Conservation (phyloP, 2,113 vertebrate genomes). For the Sus scrofa region DNA sequence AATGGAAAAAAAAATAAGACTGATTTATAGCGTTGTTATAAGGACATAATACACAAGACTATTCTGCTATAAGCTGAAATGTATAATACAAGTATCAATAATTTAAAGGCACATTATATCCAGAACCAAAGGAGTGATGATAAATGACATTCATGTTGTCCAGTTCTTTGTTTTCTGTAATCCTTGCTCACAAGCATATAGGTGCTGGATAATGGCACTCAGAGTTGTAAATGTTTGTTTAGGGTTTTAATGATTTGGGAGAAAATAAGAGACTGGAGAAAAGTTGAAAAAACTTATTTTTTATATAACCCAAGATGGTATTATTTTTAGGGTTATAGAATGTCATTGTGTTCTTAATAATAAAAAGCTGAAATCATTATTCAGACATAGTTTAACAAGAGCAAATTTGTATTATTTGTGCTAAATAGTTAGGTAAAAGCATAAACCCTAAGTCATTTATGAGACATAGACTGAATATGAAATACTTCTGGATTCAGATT, state of each 20-base stretch:
- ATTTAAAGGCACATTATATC: neutral
- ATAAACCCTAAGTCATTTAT: slow-evolving; percentile 9
- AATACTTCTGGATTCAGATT: neutral
- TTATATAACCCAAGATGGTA: neutral
- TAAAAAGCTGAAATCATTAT: slow-evolving; percentile 5
- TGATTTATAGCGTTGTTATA: neutral
- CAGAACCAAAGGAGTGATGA: neutral
- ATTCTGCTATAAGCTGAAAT: neutral
- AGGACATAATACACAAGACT: neutral
- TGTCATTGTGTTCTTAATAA: neutral
- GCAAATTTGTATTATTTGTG: slow-evolving; percentile 9
- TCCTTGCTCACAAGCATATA: slow-evolving; percentile 29
- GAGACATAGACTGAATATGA: neutral
- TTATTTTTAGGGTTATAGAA: neutral
- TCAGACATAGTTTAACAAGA: neutral
- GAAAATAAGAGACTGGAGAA: slow-evolving; percentile 29
- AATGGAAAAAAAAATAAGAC: neutral
- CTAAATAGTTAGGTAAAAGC: neutral
- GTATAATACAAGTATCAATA: neutral
- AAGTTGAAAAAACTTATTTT: slow-evolving; percentile 12
- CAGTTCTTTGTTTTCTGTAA: neutral
- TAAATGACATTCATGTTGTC: neutral
- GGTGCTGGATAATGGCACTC: neutral
- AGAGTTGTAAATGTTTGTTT: slow-evolving; percentile 11
- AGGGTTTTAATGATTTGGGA: slow-evolving; percentile 24